Conservation (phyloP, 2,113 vertebrate genomes). For the Bungarus multicinctus region DNA sequence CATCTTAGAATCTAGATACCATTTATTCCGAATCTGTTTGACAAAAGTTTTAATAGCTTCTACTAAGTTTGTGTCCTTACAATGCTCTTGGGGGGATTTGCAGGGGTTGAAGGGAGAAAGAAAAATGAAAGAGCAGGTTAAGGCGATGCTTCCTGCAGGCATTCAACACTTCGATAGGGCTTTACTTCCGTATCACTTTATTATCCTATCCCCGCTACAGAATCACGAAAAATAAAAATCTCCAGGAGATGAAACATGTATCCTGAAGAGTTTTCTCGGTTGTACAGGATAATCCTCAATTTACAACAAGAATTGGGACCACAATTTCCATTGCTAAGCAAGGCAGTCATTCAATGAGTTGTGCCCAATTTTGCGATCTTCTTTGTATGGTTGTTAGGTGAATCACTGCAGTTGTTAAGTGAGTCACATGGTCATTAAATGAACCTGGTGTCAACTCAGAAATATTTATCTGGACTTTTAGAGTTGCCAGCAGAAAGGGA, state of each 20-base stretch:
- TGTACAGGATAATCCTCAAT: no score
- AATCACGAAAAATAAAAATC: not conserved
- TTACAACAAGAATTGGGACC: no score
- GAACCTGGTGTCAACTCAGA: no score
- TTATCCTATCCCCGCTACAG: not conserved
- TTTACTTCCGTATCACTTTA: not conserved
- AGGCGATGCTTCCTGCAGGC: not conserved
- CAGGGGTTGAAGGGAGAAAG: not conserved
- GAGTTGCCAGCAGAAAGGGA: no score
- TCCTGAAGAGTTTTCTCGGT: no score
- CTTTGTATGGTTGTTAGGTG: no score
- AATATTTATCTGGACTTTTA: no score
- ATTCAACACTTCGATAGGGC: not conserved
- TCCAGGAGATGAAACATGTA: not conserved
- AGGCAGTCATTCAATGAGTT: no score
- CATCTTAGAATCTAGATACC: not conserved
- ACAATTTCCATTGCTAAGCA: no score
- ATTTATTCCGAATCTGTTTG: not conserved
- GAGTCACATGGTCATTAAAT: no score
- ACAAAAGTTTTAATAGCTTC: not conserved
- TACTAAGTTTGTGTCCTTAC: not conserved
- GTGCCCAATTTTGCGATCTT: no score
- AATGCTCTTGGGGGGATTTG: not conserved
- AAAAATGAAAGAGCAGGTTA: not conserved
- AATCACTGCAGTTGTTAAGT: no score